phyloP scores from a whole-genome alignment of 2,113 vertebrate species.

The Zapornia atra region DNA sequence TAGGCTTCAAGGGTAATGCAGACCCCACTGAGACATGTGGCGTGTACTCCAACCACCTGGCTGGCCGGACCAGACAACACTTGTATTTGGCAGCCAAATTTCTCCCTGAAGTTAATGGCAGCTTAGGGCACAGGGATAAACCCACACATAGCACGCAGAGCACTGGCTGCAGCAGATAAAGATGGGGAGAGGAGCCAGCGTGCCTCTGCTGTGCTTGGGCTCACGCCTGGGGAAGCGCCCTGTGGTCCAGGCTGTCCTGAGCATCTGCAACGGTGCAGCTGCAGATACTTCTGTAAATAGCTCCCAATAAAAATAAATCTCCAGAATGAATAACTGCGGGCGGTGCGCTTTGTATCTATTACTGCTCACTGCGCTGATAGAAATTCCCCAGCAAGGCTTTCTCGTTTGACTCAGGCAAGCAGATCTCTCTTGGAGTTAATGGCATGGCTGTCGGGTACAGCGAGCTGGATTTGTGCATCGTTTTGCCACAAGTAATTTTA shows the following conservation, averaged over 20 bases:
- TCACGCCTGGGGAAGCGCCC: fast-evolving
- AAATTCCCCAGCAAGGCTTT: not conserved
- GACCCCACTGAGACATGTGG: not conserved
- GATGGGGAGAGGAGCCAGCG: not conserved
- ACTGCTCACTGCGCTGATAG: not conserved
- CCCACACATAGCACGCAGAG: not conserved
- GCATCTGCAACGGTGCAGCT: not conserved
- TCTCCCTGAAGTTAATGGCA: not conserved
- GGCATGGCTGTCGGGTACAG: not conserved
- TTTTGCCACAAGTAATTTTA: conserved; percentile 59
- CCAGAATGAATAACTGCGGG: conserved; percentile 39
- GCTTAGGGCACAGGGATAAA: not conserved
- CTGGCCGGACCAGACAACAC: fast-evolving
- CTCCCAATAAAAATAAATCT: conserved; percentile 69
- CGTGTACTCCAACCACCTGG: not conserved
- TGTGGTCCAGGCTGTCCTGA: not conserved
- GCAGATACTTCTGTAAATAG: conserved; percentile 54
- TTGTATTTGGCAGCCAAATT: not conserved
- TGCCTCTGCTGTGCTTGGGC: fast-evolving
- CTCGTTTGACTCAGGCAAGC: not conserved
- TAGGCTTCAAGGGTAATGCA: not conserved
- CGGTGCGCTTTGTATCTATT: not conserved
- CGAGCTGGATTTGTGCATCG: conserved; percentile 30
- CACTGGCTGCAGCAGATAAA: not conserved
- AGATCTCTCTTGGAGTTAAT: not conserved